Evolutionary conservation across 2,113 vertebrate species (phyloP).

Genomic region (Larimichthys polyactis): DNA sequence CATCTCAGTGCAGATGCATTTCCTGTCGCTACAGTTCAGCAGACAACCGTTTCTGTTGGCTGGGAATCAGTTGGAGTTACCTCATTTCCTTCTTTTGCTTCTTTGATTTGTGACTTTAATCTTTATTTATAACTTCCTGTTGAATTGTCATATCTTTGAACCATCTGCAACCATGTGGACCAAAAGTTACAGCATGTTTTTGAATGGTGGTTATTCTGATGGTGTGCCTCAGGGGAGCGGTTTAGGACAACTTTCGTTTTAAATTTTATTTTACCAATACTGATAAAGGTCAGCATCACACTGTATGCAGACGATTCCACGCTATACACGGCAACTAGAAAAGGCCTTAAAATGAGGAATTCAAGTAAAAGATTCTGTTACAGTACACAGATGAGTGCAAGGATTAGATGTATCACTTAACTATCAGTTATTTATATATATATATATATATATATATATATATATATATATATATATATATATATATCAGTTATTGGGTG

Average conservation of each 20-base stretch:
- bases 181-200: background rate
- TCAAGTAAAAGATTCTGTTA: too few species aligned
- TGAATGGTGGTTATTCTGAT: background rate
- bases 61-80: background rate
- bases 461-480: too few species aligned
- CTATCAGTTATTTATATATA: too few species aligned
- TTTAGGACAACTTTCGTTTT: background rate
- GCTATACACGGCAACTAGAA: background rate
- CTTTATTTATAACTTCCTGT: background rate
- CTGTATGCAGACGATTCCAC: background rate
- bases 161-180: background rate
- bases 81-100: background rate
- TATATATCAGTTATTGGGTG: too few species aligned
- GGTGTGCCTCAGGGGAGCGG: background rate
- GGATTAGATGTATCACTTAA: too few species aligned
- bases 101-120: background rate
- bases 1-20: background rate
- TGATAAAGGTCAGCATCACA: background rate
- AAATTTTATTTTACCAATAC: background rate
- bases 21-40: background rate
- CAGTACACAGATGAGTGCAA: too few species aligned
- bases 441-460: too few species aligned
- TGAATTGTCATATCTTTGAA: background rate
- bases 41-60: background rate
- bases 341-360: too few species aligned